Evolutionary conservation across 64 coral and sea anemone genomes (phyloP).

Genomic region (Montipora efflorescens): DNA sequence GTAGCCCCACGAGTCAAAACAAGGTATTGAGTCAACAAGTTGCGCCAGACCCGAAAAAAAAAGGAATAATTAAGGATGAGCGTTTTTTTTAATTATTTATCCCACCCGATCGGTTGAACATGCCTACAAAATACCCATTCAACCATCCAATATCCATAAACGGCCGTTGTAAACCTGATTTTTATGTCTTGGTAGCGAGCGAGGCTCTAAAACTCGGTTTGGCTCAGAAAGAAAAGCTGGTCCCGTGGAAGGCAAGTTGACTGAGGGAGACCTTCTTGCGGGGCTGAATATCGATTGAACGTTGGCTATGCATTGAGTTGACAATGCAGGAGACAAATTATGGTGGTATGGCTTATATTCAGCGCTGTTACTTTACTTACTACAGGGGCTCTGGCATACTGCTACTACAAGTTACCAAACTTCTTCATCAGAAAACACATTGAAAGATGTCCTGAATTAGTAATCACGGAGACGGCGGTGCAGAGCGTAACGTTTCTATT

Average conservation of each 20-base stretch:
- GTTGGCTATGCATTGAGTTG: background rate
- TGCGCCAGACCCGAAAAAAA: too few relatives aligned
- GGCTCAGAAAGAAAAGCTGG: background rate
- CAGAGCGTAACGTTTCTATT: background rate
- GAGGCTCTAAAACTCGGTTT: too few relatives aligned
- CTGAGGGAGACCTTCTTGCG: too few relatives aligned
- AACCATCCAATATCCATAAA: background rate
- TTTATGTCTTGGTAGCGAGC: too few relatives aligned
- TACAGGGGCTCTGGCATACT: background rate
- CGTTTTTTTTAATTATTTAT: background rate
- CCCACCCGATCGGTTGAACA: background rate
- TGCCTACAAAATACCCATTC: background rate
- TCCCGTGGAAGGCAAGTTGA: too few relatives aligned
- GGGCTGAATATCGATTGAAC: too few relatives aligned
- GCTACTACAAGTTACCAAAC: constrained; percentile 40
- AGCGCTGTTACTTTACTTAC: background rate
- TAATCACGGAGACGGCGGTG: background rate
- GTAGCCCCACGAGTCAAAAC: too few relatives aligned
- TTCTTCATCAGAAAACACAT: constrained; percentile 24
- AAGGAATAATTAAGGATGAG: background rate
- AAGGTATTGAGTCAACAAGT: too few relatives aligned
- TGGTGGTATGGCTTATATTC: constrained; percentile 21
- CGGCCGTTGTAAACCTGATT: too few relatives aligned
- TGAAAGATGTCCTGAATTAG: background rate
- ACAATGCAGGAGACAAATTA: background rate